These are phyloP conservation scores for Sebastes nivosus DNA, from an alignment of 2,797 vertebrate genomes.

Conservation along the genomic window DNA sequence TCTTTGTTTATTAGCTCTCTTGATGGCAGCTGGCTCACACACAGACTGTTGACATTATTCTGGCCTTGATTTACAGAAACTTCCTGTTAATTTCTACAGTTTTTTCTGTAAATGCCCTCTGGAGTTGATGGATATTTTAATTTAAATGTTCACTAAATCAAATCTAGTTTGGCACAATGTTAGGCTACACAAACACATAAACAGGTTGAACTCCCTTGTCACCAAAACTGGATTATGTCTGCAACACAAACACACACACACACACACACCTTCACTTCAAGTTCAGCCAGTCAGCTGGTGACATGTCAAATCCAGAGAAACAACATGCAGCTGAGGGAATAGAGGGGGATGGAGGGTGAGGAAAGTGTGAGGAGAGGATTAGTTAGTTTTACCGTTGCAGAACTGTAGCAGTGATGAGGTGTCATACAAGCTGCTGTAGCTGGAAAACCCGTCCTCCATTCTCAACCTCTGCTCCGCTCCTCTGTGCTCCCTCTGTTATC, in stretches of 20 bases:
- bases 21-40: conserved; percentile 25
- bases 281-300: conserved; percentile 61
- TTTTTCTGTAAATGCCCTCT: not conserved
- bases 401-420: conserved; percentile 97
- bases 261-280: conserved; percentile 23
- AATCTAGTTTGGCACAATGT: not conserved
- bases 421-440: conserved; percentile 97
- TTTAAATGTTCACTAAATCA: not conserved
- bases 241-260: conserved; percentile 7
- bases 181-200: not conserved
- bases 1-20: conserved; percentile 57
- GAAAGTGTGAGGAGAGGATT: conserved; percentile 21
- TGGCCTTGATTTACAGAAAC: conserved; percentile 31
- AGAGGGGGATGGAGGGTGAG: not conserved
- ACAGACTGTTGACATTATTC: conserved; percentile 48
- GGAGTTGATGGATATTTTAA: not conserved
- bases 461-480: conserved; percentile 75
- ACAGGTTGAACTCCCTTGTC: conserved; percentile 17
- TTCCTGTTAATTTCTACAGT: not conserved
- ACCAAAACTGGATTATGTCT: not conserved
- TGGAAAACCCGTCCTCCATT: conserved; percentile 98
- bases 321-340: conserved; percentile 21
- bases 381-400: conserved; percentile 91
- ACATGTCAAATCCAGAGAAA: conserved; percentile 50
- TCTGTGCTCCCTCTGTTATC: conserved; percentile 43